phyloP scores from a whole-genome alignment of 2,888 invertebrate species.

The Pomacea canaliculata region DNA sequence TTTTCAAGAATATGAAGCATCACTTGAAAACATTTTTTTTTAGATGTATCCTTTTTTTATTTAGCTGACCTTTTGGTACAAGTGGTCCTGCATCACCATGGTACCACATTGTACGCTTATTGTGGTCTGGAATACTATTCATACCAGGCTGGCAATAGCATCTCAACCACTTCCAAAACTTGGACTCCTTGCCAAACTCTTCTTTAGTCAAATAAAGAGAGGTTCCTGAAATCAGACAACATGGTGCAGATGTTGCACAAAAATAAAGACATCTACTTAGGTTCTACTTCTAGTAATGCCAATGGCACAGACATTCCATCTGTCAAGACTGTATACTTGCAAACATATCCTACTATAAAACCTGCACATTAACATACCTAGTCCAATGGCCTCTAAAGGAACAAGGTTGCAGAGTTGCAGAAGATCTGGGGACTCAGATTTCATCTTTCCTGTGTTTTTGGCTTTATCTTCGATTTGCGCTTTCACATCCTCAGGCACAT shows the following conservation, averaged over 20 bases:
- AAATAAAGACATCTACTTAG: background rate
- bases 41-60: too few species aligned
- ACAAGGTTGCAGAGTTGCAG: constrained; percentile 61
- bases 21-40: too few species aligned
- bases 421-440: constrained; percentile 57
- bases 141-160: constrained; percentile 67
- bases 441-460: constrained; percentile 24
- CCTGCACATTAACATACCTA: constrained; percentile 45
- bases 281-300: background rate
- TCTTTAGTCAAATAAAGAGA: constrained; percentile 55
- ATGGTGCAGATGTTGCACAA: too few species aligned
- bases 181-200: constrained; percentile 39
- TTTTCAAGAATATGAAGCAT: too few species aligned
- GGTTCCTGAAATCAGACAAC: constrained; percentile 38
- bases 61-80: constrained; percentile 53
- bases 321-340: too few species aligned
- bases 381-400: constrained; percentile 61
- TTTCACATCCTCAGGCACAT: constrained; percentile 25
- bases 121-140: constrained; percentile 65
- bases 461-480: constrained; percentile 18
- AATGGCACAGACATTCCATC: too few species aligned
- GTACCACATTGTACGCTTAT: constrained; percentile 68
- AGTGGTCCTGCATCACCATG: constrained; percentile 61
- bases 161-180: constrained; percentile 64
- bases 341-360: too few species aligned